Percentiles rank a stretch among this genome's conserved stretches.
These are phyloP conservation scores for Sterrhoptilus dennistouni DNA, from an alignment of 2,113 vertebrate species.

Conservation along the genomic window DNA sequence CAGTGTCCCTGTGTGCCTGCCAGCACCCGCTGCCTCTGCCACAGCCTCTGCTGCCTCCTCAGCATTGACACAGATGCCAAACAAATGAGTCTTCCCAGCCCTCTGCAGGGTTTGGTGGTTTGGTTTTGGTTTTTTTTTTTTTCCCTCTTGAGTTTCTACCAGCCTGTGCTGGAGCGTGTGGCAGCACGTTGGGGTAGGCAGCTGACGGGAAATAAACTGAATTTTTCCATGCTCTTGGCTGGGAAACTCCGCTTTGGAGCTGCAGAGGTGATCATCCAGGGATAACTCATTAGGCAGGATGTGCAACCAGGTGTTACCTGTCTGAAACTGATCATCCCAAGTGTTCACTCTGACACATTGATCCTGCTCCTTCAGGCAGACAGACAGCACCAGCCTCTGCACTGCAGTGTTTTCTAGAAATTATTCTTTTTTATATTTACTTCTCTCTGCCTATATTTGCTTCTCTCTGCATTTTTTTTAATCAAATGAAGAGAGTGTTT, in stretches of 20 bases:
- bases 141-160: background rate
- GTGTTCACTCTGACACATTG: background rate
- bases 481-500: background rate
- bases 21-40: background rate
- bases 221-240: conserved; percentile 7
- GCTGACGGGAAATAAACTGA: background rate
- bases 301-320: background rate
- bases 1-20: background rate
- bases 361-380: background rate
- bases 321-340: background rate
- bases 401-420: fast-evolving
- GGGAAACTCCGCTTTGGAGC: background rate
- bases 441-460: background rate
- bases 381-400: background rate
- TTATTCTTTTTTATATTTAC: background rate
- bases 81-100: background rate
- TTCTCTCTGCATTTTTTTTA: background rate
- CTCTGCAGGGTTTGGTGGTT: background rate
- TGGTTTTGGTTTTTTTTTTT: background rate
- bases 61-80: background rate
- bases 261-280: background rate
- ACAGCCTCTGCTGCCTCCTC: background rate
- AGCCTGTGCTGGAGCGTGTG: conserved; percentile 1
- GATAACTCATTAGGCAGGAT: background rate
- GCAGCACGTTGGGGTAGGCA: background rate